Conservation (phyloP, 2,888 invertebrate genomes). For the Sipunculus nudus region DNA sequence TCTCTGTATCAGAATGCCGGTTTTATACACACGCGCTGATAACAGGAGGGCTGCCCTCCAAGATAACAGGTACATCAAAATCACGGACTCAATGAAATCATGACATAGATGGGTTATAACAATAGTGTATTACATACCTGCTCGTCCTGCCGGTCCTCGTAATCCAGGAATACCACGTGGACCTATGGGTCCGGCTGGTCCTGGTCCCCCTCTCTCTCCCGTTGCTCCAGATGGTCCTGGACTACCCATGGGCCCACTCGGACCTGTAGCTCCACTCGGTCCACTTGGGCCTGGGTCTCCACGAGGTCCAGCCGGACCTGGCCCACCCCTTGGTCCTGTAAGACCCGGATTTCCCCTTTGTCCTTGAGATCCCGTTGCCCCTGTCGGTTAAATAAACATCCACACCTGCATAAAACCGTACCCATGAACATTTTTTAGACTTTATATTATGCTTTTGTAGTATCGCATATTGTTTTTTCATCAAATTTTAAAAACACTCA, state of each 20-base stretch:
- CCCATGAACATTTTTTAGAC: background rate
- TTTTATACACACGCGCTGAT: too few species aligned
- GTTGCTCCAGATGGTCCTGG: conserved; percentile 9
- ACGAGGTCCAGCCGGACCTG: background rate
- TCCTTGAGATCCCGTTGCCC: background rate
- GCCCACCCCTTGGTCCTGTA: background rate
- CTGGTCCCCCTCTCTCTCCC: conserved; percentile 22
- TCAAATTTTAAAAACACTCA: too few species aligned
- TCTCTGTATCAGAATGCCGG: too few species aligned
- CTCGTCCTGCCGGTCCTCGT: background rate
- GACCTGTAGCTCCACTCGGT: background rate
- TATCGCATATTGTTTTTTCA: too few species aligned
- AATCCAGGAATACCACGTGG: background rate
- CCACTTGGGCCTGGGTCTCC: background rate
- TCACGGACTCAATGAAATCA: too few species aligned
- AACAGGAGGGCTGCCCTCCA: too few species aligned
- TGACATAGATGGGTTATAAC: too few species aligned
- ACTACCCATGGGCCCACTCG: background rate
- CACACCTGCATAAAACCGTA: background rate
- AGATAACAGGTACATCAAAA: too few species aligned
- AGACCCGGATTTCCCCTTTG: background rate
- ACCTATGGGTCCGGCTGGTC: conserved; percentile 8
- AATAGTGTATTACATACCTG: too few species aligned
- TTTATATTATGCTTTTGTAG: too few species aligned
- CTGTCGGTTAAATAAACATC: background rate